Evolutionary conservation across 2,888 invertebrate species (phyloP), one percentile per base, ranked within the genome.

Genomic region (Anthrax anthrax): DNA sequence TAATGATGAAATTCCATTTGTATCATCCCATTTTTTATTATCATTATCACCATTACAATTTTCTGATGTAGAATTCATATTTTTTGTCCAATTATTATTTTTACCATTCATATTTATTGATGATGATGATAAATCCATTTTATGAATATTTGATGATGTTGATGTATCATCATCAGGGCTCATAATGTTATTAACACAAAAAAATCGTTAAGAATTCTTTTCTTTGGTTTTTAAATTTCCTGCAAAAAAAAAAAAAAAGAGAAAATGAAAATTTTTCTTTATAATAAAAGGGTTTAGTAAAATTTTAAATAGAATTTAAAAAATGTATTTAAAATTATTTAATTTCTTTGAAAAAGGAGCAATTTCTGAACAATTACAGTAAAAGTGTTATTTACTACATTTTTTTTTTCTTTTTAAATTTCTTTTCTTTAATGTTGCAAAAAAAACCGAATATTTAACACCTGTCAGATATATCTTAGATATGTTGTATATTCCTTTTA

Each of bases 131-230:
- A 23, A 23, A 6, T 23, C 23, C 23, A 23, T 23, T 23, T 23
- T 23, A 23, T 23, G 18, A 12, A 46, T n/a, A 29, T 47, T 37
- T 23, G 49, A 45, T 23, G 42, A 46, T 40, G 44, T 36, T 37
- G 38, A 43, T 17, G 36, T 40, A 18, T 53, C 53, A 53, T 53
- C 53, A 44, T 51, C 53, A 27, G 53, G 53, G 48, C 50, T 53
- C 53, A 52, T 54, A 37, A 16, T 37, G 14, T 23, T n/a, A n/a
- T n/a, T n/a, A n/a, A n/a, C n/a, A n/a, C n/a, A n/a, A n/a, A n/a
- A n/a, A n/a, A n/a, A n/a, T n/a, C n/a, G n/a, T n/a, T n/a, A 37
- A 2, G 36, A 2, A 1, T 16, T 37, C 14, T 37, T 6, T 37
- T 16, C 4, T 10, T 37, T 17, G 9, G 8, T 3, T 10, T 17